Conservation (phyloP, 2,797 vertebrate genomes). For the Orestias chungarensis region DNA sequence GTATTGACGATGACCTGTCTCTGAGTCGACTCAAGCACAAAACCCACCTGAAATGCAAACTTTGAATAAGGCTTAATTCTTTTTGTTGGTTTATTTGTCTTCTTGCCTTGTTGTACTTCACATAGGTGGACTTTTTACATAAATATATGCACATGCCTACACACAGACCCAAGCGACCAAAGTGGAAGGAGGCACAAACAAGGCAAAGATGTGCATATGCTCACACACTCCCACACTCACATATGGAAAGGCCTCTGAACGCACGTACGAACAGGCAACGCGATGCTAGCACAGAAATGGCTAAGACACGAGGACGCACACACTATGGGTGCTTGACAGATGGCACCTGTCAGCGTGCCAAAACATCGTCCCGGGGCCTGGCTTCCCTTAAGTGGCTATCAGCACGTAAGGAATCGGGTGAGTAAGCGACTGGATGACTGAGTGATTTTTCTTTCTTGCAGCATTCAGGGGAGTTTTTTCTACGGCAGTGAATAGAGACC, state of each 20-base stretch:
- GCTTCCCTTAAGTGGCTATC: slow-evolving; percentile 70
- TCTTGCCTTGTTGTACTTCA: slow-evolving; percentile 12
- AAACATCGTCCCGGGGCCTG: slow-evolving; percentile 61
- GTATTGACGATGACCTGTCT: slow-evolving; percentile 38
- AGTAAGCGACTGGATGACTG: slow-evolving; percentile 48
- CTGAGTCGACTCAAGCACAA: slow-evolving; percentile 22
- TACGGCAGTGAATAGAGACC: slow-evolving; percentile 24
- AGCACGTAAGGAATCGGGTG: slow-evolving; percentile 52
- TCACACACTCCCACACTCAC: slow-evolving; percentile 32
- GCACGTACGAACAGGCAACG: slow-evolving; percentile 18
- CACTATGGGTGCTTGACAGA: slow-evolving; percentile 61
- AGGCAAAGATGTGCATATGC: slow-evolving; percentile 33
- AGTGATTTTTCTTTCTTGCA: slow-evolving; percentile 55
- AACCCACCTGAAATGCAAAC: slow-evolving; percentile 16
- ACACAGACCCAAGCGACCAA: background rate
- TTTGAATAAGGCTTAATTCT: slow-evolving; percentile 11
- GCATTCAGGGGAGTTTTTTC: slow-evolving; percentile 49
- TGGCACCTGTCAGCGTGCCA: slow-evolving; percentile 67
- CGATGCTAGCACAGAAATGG: slow-evolving; percentile 6
- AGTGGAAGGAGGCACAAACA: slow-evolving; percentile 14
- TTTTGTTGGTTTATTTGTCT: slow-evolving; percentile 6
- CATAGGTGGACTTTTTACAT: slow-evolving; percentile 16
- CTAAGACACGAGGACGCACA: slow-evolving; percentile 27
- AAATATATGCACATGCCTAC: slow-evolving; percentile 2
- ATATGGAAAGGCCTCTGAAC: slow-evolving; percentile 41